These are phyloP conservation scores for Pelmatolapia mariae DNA, from an alignment of 2,113 vertebrate species.

Conservation along the genomic window DNA sequence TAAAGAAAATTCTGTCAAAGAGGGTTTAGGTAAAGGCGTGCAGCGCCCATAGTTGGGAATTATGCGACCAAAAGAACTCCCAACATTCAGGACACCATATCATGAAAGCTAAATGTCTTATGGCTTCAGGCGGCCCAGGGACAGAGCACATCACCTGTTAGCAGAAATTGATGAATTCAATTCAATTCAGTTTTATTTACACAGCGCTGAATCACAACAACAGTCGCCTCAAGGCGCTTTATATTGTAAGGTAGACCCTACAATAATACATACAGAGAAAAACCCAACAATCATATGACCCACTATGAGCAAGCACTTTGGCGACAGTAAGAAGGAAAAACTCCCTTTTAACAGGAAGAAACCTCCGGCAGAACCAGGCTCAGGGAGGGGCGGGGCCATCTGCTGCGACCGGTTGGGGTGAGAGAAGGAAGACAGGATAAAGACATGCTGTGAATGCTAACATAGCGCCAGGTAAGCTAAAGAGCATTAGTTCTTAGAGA, in stretches of 20 bases:
- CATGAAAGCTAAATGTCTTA: accelerated
- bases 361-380: accelerated
- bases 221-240: not conserved
- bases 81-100: not conserved
- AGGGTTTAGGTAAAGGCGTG: accelerated
- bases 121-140: not conserved
- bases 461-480: not conserved
- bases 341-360: not conserved
- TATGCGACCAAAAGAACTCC: accelerated
- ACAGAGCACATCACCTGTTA: not conserved
- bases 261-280: accelerated
- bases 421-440: not conserved
- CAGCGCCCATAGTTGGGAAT: not conserved
- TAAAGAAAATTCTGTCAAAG: not conserved
- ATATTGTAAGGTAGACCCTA: accelerated
- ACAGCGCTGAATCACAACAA: not conserved
- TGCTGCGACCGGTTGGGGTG: accelerated
- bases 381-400: not conserved
- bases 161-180: not conserved
- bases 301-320: accelerated
- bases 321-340: accelerated
- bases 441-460: not conserved
- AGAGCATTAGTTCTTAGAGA: not conserved
- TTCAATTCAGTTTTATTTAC: not conserved
- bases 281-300: accelerated